Evolutionary conservation across 1,140 invertebrate species (phyloP), one percentile per base, ranked within the genome.

Genomic region (Nomia melanderi): DNA sequence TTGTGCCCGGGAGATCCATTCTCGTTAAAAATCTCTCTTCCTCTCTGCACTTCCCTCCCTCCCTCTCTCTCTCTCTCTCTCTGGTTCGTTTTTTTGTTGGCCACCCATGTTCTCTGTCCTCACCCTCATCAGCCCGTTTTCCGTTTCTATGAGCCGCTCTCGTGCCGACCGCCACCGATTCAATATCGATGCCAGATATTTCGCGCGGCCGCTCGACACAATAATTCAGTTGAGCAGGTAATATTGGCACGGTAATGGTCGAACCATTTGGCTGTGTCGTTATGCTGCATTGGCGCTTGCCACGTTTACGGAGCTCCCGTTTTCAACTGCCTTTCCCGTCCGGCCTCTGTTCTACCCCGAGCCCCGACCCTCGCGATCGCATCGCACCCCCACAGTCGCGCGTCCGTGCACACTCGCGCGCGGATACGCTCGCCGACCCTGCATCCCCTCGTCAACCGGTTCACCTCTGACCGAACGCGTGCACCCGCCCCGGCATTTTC

Each of bases 221-320:
- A 91, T 91, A 90, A 91, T 90, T 90, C 89, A 90, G 88, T 90
- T 83, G 86, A 90, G 84, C 87, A 88, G 89, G 88, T 90, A 91
- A 91, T 90, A 91, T 90, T 84, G 89, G 86, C 83, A 81, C 82
- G 86, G 88, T 86, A 89, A 89, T 88, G 84, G 86, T 84, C 78
- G 84, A 84, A 87, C 87, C 89, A 90, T 91, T 91, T 87, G 87
- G 87, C 79, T 87, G 86, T 88, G 84, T 87, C 86, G 87, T 89
- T 89, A 88, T 86, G 84, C 86, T 82, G 88, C 84, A 90, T 90
- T 87, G 86, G 85, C 87, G 87, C 82, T 89, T 87, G 88, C 83
- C 85, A 83, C 87, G 82, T 88, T 84, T 84, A 87, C 84, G 84
- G 67, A 84, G 81, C 79, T 80, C 83, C 83, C 77, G 85, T 80